Evolutionary conservation across 2,797 vertebrate genomes (phyloP).

Genomic region (Euphonia xanthogaster): DNA sequence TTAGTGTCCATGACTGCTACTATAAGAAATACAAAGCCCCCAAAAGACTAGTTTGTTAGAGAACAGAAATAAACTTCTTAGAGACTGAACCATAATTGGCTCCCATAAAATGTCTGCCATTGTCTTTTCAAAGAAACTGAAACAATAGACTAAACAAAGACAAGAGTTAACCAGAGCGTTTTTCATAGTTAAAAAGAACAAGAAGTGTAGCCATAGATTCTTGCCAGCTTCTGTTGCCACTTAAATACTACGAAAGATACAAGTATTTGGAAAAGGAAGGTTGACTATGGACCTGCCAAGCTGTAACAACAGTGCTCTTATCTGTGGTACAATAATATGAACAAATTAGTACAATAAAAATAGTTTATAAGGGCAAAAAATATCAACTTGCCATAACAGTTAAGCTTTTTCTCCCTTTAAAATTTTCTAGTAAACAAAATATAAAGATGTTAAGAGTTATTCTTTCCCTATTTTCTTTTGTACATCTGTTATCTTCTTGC

Average conservation of each 20-base stretch:
- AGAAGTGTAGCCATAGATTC: background rate
- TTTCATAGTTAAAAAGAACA: background rate
- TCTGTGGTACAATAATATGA: background rate
- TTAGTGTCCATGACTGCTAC: background rate
- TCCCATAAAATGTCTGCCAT: background rate
- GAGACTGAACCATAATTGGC: background rate
- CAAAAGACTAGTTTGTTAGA: background rate
- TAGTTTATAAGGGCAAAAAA: background rate
- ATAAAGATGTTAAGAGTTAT: slow-evolving; percentile 15
- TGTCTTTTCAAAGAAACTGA: slow-evolving; percentile 24
- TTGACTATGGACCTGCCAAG: background rate
- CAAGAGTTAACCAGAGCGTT: slow-evolving; percentile 18
- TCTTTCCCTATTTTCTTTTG: slow-evolving; percentile 31
- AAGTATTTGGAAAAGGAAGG: background rate
- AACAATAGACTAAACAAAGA: slow-evolving; percentile 27
- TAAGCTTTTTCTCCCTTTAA: background rate
- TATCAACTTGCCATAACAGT: background rate
- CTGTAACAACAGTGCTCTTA: background rate
- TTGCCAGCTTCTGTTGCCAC: slow-evolving; percentile 1
- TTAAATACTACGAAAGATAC: background rate
- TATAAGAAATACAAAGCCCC: background rate
- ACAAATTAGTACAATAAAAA: background rate
- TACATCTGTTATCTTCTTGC: slow-evolving; percentile 58
- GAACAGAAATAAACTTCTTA: slow-evolving; percentile 16
- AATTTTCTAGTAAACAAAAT: slow-evolving; percentile 32